Evolutionary conservation across 2,888 invertebrate genomes (phyloP), one percentile per base, ranked within the genome.

Genomic region (Orthonychiurus folsomi): DNA sequence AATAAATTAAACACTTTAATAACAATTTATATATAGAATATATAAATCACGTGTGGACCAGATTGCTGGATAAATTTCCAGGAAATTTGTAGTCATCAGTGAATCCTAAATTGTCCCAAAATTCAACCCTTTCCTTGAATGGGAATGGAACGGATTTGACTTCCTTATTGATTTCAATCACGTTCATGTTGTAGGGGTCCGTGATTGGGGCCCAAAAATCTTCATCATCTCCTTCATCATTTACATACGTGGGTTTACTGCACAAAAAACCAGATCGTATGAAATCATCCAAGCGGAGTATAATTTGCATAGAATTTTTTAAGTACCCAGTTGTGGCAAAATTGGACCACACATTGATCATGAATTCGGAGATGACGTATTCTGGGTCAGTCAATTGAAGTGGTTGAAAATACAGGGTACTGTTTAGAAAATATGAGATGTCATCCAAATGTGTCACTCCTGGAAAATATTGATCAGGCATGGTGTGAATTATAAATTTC

Each of bases 51-150:
- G n/a, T n/a, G n/a, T n/a, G n/a, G n/a, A n/a, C n/a, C n/a, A n/a
- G n/a, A n/a, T 37, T 5, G 9, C 37, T 37, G 15, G 37, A 37
- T 24, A 50, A 50, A 59, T 48, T 59, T 25, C 59, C 20, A 50
- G 64, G 56, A n/a, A 59, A 47, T 3, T 53, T 57, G 25, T 64
- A 64, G 27, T 64, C 62, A 21, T 50, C 52, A 18, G 59, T 50
- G 20, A 69, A 57, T 1, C 66, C 50, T 1, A 69, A 59, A 59
- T 58, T 63, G n/a, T 64, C 56, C 69, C 69, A 69, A 56, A 69
- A 69, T 15, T 67, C 63, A 59, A 65, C 60, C 23, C 69, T 58
- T n/a, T 67, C 61, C 53, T 61, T 26, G 28, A 62, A 64, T 12
- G 69, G 69, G 52, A 69, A 69, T 9, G 60, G 63, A 57, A 69